phyloP scores from a whole-genome alignment of 2,113 vertebrate genomes.

The Bettongia penicillata region DNA sequence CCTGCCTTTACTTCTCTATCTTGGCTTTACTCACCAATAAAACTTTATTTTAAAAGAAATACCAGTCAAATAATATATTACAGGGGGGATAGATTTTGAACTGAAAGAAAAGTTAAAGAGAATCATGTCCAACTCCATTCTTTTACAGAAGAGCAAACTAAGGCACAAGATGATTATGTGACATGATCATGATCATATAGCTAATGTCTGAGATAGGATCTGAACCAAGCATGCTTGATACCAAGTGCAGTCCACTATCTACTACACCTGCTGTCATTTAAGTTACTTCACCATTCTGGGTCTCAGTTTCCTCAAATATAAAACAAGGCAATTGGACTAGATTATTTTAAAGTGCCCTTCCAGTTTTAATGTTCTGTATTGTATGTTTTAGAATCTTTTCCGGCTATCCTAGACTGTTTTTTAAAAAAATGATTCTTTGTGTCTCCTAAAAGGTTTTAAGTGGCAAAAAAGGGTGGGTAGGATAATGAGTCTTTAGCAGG shows the following conservation, averaged over 20 bases:
- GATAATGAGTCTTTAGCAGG: background rate
- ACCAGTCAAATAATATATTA: background rate
- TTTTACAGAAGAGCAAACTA: background rate
- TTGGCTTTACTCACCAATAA: background rate
- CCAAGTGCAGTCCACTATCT: background rate
- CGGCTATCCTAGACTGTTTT: background rate
- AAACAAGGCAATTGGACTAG: background rate
- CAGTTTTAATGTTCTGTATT: background rate
- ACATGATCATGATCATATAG: background rate
- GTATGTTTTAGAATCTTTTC: background rate
- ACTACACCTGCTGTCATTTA: background rate
- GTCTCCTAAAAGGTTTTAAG: background rate
- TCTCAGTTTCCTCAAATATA: background rate
- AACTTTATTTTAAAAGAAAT: background rate
- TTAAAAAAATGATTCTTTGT: background rate
- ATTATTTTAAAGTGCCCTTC: background rate
- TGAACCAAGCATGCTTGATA: background rate
- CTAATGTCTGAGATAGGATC: background rate
- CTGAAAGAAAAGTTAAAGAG: background rate
- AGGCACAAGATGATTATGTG: background rate
- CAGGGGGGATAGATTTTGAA: background rate
- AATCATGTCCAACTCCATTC: background rate
- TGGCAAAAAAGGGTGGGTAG: background rate
- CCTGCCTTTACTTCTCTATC: background rate
- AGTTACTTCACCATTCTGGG: background rate